Evolutionary conservation across 2,888 invertebrate genomes (phyloP).

Genomic region (Oscheius sp.): DNA sequence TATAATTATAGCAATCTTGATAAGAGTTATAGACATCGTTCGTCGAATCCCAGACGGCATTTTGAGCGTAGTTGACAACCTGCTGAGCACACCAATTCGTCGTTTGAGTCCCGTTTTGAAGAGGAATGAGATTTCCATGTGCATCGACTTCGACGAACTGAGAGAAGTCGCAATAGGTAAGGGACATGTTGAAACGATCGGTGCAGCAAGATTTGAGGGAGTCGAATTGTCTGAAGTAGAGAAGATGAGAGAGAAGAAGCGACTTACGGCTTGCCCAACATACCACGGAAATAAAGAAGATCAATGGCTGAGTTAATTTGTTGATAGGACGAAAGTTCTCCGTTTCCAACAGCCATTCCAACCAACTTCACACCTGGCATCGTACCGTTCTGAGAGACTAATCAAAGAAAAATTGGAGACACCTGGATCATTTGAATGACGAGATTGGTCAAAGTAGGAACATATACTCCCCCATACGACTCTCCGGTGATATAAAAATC

Average conservation of each 20-base stretch:
- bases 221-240: constrained; percentile 45
- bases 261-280: constrained; percentile 55
- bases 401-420: too few species aligned
- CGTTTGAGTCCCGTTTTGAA: constrained; percentile 23
- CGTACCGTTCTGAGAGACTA: neutral
- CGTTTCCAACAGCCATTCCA: constrained; percentile 69
- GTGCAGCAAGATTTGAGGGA: constrained; percentile 48
- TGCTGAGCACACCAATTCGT: constrained; percentile 44
- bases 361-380: constrained; percentile 51
- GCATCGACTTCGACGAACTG: constrained; percentile 35
- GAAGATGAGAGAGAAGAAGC: constrained; percentile 26
- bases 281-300: constrained; percentile 57
- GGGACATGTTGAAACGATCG: constrained; percentile 35
- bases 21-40: constrained; percentile 61
- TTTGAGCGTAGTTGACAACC: constrained; percentile 42
- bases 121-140: constrained; percentile 41
- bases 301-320: constrained; percentile 59
- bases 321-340: constrained; percentile 54
- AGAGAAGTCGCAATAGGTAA: constrained; percentile 54
- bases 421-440: constrained; percentile 49
- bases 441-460: constrained; percentile 69
- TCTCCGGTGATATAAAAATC: constrained; percentile 72
- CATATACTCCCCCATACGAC: constrained; percentile 73
- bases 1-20: constrained; percentile 55
- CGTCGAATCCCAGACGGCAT: constrained; percentile 49